Percentiles rank a stretch among this genome's conserved stretches.
phyloP scores from a whole-genome alignment of 2,888 invertebrate genomes.

The Eristalinus sepulchralis region DNA sequence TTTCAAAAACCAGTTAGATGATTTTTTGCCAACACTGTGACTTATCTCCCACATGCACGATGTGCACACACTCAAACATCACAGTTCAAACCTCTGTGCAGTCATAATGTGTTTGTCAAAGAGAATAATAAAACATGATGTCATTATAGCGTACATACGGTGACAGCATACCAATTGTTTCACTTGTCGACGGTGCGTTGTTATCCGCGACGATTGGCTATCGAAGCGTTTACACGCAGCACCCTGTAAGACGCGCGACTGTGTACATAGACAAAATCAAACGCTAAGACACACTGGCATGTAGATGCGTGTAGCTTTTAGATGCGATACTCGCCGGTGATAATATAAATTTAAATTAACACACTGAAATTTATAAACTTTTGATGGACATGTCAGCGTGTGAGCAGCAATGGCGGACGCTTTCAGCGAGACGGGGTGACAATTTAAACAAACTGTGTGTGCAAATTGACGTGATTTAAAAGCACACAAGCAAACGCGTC shows the following conservation, averaged over 20 bases:
- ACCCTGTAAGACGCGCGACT: neutral
- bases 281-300: neutral
- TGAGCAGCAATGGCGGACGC: constrained; percentile 22
- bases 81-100: constrained; percentile 23
- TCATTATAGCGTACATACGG: constrained; percentile 56
- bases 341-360: constrained; percentile 46
- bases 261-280: neutral
- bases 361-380: constrained; percentile 42
- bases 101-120: constrained; percentile 49
- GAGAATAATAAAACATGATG: constrained; percentile 71
- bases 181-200: constrained; percentile 19
- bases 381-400: constrained; percentile 21
- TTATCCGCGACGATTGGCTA: neutral
- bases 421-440: constrained; percentile 13
- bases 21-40: constrained; percentile 42
- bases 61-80: constrained; percentile 5
- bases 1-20: neutral
- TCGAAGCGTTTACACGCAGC: neutral
- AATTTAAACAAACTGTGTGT: constrained; percentile 44
- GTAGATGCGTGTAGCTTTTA: neutral
- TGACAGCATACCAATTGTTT: constrained; percentile 54
- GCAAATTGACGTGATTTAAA: constrained; percentile 37
- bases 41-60: constrained; percentile 14
- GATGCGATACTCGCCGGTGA: neutral
- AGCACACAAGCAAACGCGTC: neutral